phyloP scores from a whole-genome alignment of 2,888 invertebrate species.

The Stenoptilia bipunctidactyla region DNA sequence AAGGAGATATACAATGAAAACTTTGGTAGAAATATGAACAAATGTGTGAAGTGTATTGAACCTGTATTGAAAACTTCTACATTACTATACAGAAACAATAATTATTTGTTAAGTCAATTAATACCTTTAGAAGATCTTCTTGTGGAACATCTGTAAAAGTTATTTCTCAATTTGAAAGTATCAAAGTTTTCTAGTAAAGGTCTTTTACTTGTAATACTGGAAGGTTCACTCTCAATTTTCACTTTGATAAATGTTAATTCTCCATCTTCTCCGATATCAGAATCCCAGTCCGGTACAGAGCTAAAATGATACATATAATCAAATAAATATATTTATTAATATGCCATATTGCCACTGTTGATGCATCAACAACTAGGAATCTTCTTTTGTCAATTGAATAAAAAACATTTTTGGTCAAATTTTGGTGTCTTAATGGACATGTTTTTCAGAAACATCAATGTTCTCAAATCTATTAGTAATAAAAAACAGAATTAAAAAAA shows the following conservation, averaged over 20 bases:
- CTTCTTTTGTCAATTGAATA: not conserved
- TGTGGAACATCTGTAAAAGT: conserved; percentile 56
- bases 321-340: not conserved
- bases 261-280: conserved; percentile 74
- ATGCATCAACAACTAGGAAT: not conserved
- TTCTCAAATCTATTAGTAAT: too few species aligned
- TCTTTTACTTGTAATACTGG: conserved; percentile 23
- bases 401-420: too few species aligned
- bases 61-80: too few species aligned
- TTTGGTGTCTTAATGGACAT: too few species aligned
- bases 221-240: conserved; percentile 26
- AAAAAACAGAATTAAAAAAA: too few species aligned
- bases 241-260: conserved; percentile 77
- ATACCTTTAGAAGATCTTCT: conserved; percentile 54
- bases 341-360: not conserved
- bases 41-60: too few species aligned
- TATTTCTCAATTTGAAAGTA: conserved; percentile 51
- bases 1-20: too few species aligned
- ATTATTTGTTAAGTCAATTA: too few species aligned
- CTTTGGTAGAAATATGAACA: too few species aligned
- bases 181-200: conserved; percentile 53
- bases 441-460: too few species aligned
- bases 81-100: too few species aligned
- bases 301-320: conserved; percentile 30
- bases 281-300: conserved; percentile 79